phyloP scores from a whole-genome alignment of 2,113 vertebrate genomes.

The Paramisgurnus dabryanus region DNA sequence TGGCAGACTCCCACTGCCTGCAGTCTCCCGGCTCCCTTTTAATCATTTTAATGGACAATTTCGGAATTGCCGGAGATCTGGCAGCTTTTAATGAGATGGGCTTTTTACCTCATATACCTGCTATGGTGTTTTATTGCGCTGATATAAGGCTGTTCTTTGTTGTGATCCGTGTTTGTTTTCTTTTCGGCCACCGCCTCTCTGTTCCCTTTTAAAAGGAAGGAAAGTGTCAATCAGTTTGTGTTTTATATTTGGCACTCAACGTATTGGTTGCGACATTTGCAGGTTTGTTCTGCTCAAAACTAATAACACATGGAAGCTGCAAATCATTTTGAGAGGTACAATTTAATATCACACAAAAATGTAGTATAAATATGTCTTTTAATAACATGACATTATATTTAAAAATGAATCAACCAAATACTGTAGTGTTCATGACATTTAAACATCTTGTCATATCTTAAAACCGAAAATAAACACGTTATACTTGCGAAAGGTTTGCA shows the following conservation, averaged over 20 bases:
- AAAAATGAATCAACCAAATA: no score
- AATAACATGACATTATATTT: no score
- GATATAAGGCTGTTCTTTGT: constrained; percentile 37
- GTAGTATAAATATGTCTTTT: no score
- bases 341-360: no score
- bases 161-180: constrained; percentile 36
- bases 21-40: constrained; percentile 29
- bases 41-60: constrained; percentile 58
- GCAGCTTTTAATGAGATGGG: constrained; percentile 51
- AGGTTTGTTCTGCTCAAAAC: no score
- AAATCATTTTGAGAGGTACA: no score
- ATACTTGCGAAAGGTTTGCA: no score
- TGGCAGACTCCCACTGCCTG: constrained; percentile 6
- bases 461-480: no score
- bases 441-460: no score
- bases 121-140: constrained; percentile 31
- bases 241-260: not conserved
- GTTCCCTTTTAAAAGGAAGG: not conserved
- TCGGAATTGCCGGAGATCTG: constrained; percentile 41
- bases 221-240: constrained; percentile 6
- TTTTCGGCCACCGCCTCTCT: not conserved
- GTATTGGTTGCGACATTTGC: not conserved
- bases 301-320: no score
- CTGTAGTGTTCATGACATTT: no score
- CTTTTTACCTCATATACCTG: constrained; percentile 38